A percentile compares a stretch with the other conserved stretches of the same genome.
These are phyloP conservation scores for Ailuropoda melanoleuca DNA, from an alignment of 2,113 vertebrate species.

Conservation along the genomic window DNA sequence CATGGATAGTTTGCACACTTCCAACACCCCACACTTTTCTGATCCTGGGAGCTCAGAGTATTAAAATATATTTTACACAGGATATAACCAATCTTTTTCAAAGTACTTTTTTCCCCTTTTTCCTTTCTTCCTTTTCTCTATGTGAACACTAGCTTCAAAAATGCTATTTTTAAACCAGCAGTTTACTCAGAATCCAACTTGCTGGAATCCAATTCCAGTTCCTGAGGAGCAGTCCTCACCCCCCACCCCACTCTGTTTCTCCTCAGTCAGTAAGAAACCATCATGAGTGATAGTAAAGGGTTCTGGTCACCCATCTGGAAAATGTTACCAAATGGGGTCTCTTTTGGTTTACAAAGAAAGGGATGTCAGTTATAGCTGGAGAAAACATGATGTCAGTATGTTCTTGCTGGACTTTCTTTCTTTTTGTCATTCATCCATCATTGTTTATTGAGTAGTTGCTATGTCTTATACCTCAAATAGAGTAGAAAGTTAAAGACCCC, in stretches of 20 bases:
- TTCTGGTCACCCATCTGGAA: background rate
- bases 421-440: background rate
- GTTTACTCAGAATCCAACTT: background rate
- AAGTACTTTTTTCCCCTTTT: background rate
- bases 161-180: constrained; percentile 18
- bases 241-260: background rate
- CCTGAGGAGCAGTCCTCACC: background rate
- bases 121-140: background rate
- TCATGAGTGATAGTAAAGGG: background rate
- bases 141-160: background rate
- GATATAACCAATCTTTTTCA: background rate
- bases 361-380: background rate
- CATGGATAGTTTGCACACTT: background rate
- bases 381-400: background rate
- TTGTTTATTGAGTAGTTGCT: background rate
- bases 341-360: background rate
- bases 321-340: background rate
- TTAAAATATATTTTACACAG: background rate
- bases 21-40: background rate
- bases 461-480: background rate
- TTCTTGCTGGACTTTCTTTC: background rate
- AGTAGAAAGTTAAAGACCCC: background rate
- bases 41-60: background rate
- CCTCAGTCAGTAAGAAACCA: background rate
- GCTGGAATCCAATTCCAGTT: background rate